A percentile compares a stretch with the other conserved stretches of the same genome.
phyloP scores from a whole-genome alignment of 2,888 invertebrate species.

The Dione vanillae region DNA sequence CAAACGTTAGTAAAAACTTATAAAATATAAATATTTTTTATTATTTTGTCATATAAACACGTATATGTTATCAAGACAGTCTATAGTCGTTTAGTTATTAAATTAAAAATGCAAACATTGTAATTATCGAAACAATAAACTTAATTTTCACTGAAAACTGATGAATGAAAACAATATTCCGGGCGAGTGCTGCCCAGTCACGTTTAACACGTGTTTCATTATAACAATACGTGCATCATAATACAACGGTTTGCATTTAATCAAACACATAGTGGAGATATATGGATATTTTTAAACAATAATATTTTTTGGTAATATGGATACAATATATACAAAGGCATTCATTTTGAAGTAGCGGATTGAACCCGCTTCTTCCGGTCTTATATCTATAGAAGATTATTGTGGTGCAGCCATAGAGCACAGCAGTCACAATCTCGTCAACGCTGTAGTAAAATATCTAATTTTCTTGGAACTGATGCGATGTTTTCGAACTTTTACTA shows the following conservation, averaged over 20 bases:
- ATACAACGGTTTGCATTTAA: constrained; percentile 3
- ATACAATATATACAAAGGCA: no score
- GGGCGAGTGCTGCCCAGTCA: not conserved
- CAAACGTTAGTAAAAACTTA: no score
- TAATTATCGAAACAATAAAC: constrained; percentile 20
- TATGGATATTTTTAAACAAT: not conserved
- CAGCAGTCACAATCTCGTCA: no score
- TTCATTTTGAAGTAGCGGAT: no score
- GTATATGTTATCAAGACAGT: not conserved
- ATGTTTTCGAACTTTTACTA: constrained; percentile 12
- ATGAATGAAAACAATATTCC: constrained; percentile 18
- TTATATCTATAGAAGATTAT: no score
- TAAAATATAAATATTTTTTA: no score
- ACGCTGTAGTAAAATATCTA: no score
- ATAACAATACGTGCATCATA: not conserved
- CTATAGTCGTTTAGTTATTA: not conserved
- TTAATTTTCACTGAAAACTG: constrained; percentile 17
- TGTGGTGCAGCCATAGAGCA: no score
- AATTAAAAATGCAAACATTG: constrained; percentile 12
- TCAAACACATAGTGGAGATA: not conserved
- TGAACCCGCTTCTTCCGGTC: no score
- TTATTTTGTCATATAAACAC: no score
- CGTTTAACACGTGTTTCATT: constrained; percentile 13
- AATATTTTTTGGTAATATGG: no score
- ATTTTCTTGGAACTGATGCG: no score